phyloP scores from a whole-genome alignment of 2,113 vertebrate genomes.

The Alosa alosa region DNA sequence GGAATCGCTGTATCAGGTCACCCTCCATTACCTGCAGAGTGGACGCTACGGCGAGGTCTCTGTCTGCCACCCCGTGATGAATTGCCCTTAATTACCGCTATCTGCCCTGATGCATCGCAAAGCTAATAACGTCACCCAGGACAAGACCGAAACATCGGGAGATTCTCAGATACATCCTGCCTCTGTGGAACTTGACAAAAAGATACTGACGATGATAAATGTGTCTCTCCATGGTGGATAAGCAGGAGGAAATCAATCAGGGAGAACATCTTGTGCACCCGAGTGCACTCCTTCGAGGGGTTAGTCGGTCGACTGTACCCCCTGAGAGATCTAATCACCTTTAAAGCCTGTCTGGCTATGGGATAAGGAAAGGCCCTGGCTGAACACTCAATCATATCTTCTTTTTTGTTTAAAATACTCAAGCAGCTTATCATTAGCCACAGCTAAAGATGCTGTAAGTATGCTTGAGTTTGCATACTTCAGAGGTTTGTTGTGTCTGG shows the following conservation, averaged over 20 bases:
- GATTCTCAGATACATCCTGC: neutral
- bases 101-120: neutral
- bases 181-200: neutral
- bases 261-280: neutral
- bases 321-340: conserved; percentile 2
- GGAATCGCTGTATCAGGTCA: neutral
- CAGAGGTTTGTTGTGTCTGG: neutral
- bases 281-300: neutral
- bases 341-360: neutral
- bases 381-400: neutral
- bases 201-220: neutral
- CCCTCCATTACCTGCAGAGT: neutral
- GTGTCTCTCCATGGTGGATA: neutral
- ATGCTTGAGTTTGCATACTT: neutral
- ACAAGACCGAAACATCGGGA: neutral
- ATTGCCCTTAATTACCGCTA: neutral
- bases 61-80: neutral
- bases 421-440: neutral
- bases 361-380: neutral
- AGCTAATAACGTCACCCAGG: neutral
- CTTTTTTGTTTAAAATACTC: neutral
- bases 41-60: neutral
- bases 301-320: neutral
- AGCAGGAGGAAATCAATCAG: neutral
- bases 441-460: neutral